Base-by-base conservation (phyloP, 2,113 vertebrate species). In the Beaufortia kweichowensis region DNA sequence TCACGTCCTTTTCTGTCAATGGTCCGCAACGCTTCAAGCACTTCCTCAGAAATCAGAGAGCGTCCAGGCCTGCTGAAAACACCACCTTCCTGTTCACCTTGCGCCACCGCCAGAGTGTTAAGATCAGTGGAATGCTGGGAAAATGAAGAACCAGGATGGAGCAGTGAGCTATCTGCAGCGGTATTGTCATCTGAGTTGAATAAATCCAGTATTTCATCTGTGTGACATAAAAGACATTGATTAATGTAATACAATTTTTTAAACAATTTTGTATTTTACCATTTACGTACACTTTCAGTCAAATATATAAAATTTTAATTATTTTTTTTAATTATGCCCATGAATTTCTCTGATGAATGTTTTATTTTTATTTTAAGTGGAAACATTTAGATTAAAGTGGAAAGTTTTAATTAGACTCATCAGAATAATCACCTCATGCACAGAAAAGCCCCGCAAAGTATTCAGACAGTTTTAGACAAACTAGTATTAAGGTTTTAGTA, bases 1-100 rank as follows among this genome's bases (percentile, higher is more conserved):
- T 94, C 93, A 0, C 92, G 88, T 8, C 89, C 88, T 21, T 88
- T 88, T 1, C 93, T 87, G 39, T 89, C 90, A 39, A 88, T 87
- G 28, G 88, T 90, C 31, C 91, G 88, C 59, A 93, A 79, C 10
- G 88, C 88, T 81, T 90, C 90, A 31, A 93, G 84, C 62, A 92
- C 90, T 21, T 93, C 91, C 17, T 91, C 90, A 0, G 87, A 89
- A 0, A 88, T 87, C 72, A 86, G 73, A 1, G 89, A 91, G 26
- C 87, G 90, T 1, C 85, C 53, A 2, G 85, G 79, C n/a, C 90
- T 84, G 72, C 65, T 86, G 70, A 91, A 90, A 15, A 39, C 62
- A 10, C 23, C 55, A 6, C 68, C 84, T 4, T 85, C 84, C 15
- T 81, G 82, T 59, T 75, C 72, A 2, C 84, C 83, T 62, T 33